These are phyloP conservation scores for Corythornis madagascariensis DNA, from an alignment of 2,113 vertebrate genomes.

Conservation along the genomic window DNA sequence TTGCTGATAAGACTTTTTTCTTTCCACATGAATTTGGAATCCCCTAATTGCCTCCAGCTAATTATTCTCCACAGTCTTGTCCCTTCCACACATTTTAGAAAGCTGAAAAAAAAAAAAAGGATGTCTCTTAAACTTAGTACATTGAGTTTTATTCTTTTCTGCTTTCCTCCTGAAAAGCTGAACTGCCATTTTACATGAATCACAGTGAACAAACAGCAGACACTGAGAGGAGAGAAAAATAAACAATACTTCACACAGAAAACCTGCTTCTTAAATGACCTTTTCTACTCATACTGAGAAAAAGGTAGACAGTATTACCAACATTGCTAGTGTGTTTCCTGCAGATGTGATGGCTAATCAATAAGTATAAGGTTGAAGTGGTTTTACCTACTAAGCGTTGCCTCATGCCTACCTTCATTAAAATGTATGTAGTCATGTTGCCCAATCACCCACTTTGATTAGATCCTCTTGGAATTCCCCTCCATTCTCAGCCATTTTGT, in stretches of 20 bases:
- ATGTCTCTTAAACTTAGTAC: neutral
- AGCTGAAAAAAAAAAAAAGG: neutral
- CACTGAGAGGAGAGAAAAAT: neutral
- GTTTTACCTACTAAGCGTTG: conserved; percentile 54
- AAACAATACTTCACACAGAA: neutral
- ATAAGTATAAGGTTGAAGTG: conserved; percentile 27
- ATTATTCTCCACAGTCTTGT: neutral
- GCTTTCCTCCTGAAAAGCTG: neutral
- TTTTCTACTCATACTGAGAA: neutral
- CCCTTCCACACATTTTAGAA: neutral
- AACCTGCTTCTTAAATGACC: neutral
- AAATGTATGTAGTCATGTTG: conserved; percentile 63
- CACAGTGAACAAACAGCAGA: neutral
- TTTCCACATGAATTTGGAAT: neutral
- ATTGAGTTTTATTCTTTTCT: neutral
- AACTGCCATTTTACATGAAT: neutral
- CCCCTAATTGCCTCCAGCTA: neutral
- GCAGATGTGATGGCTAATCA: conserved; percentile 25
- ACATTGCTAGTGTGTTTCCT: neutral
- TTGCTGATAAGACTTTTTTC: neutral
- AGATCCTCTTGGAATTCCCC: conserved; percentile 73
- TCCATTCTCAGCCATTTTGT: conserved; percentile 47
- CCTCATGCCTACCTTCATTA: conserved; percentile 67
- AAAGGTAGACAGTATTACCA: neutral
- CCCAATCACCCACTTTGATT: conserved; percentile 66